A percentile compares a stretch with the other conserved stretches of the same genome.
Evolutionary conservation across 1,140 invertebrate genomes (phyloP).

Genomic region (Gonioctena quinquepunctata): DNA sequence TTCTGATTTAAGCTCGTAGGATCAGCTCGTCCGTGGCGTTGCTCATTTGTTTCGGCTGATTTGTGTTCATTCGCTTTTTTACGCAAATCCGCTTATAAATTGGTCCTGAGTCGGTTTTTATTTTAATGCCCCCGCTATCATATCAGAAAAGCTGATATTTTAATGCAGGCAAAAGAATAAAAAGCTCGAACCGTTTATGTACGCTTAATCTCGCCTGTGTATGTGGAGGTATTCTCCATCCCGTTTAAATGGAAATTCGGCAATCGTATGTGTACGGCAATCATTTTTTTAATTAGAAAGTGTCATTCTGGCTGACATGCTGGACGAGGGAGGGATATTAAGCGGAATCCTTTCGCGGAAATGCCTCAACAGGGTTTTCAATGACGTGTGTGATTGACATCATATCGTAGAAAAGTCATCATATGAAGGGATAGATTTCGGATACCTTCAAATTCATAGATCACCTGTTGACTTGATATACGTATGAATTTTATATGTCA

Average conservation of each 20-base stretch:
- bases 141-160: slow-evolving; percentile 41
- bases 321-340: background rate
- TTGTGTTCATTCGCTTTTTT: slow-evolving; percentile 42
- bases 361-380: too few species aligned
- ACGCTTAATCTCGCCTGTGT: slow-evolving; percentile 32
- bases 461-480: too few species aligned
- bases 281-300: slow-evolving; percentile 1
- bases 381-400: too few species aligned
- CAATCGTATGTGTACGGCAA: background rate
- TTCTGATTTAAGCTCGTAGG: slow-evolving; percentile 35
- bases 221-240: slow-evolving; percentile 23
- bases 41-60: slow-evolving; percentile 45
- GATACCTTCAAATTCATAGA: too few species aligned
- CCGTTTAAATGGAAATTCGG: slow-evolving; percentile 7
- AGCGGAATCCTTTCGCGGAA: background rate
- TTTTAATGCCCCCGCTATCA: slow-evolving; percentile 38
- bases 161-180: slow-evolving; percentile 35
- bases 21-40: slow-evolving; percentile 34
- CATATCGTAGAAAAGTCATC: too few species aligned
- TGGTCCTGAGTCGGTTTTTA: slow-evolving; percentile 39
- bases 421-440: too few species aligned
- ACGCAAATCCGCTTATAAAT: slow-evolving; percentile 42
- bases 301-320: background rate
- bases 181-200: slow-evolving; percentile 22
- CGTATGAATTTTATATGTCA: too few species aligned